These are phyloP conservation scores for Cliona cf. orientalis DNA, from an alignment of 37 sponge, comb jelly and placozoan genomes.

Conservation along the genomic window DNA sequence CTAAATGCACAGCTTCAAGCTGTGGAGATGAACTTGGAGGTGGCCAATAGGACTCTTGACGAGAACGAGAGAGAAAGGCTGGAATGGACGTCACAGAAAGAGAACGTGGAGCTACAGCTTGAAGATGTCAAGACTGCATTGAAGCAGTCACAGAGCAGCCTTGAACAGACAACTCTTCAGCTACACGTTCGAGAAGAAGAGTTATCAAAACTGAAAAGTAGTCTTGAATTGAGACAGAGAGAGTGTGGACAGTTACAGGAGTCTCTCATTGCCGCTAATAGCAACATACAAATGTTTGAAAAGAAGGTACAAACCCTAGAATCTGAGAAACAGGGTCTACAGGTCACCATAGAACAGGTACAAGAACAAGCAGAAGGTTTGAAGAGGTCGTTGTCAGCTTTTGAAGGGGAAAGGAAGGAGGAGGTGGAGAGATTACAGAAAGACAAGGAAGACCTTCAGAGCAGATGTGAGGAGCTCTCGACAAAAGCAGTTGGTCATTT, in stretches of 20 bases:
- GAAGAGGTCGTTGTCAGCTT: conserved; percentile 9
- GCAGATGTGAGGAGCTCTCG: neutral
- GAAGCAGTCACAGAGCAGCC: neutral
- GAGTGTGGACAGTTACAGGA: conserved; percentile 29
- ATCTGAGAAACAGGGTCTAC: conserved; percentile 13
- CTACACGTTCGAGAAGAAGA: conserved; percentile 24
- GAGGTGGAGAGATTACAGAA: neutral
- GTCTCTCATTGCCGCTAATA: neutral
- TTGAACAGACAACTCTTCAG: conserved; percentile 1
- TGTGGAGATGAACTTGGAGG: conserved; percentile 8
- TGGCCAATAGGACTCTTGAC: conserved; percentile 2
- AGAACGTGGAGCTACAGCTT: conserved; percentile 6
- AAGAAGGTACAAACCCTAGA: conserved; percentile 19
- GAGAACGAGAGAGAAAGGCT: conserved; percentile 1
- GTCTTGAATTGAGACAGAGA: conserved; percentile 33
- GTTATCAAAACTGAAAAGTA: conserved; percentile 22
- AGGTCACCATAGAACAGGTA: conserved; percentile 14
- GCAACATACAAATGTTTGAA: neutral
- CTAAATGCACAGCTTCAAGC: conserved; percentile 18
- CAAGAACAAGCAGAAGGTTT: conserved; percentile 15
- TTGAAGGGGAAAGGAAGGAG: conserved; percentile 9
- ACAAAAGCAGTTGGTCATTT: conserved; percentile 9
- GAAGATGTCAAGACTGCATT: neutral
- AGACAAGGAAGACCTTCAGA: neutral
- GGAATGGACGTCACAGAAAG: neutral